phyloP scores from a whole-genome alignment of 2,888 invertebrate species.

The Drosophila quinaria region DNA sequence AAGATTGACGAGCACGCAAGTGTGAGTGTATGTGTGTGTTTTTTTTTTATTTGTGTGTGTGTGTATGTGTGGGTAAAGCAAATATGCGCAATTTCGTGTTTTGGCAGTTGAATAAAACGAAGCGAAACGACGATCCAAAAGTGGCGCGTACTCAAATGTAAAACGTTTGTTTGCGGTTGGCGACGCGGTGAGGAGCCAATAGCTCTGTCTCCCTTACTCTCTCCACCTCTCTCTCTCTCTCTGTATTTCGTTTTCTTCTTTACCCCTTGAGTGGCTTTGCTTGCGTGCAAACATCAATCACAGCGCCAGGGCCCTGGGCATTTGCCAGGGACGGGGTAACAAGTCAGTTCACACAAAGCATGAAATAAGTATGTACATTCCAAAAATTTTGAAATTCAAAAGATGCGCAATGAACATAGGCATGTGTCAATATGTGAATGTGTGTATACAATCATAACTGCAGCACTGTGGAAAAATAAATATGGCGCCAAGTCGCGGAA shows the following conservation, averaged over 20 bases:
- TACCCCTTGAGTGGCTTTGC: constrained; percentile 35
- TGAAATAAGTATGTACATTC: constrained; percentile 60
- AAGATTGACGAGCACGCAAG: constrained; percentile 54
- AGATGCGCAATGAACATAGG: constrained; percentile 70
- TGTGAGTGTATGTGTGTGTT: constrained; percentile 8
- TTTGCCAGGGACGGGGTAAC: constrained; percentile 14
- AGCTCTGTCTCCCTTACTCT: neutral
- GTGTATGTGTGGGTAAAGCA: constrained; percentile 54
- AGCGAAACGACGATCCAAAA: constrained; percentile 66
- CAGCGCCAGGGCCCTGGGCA: constrained; percentile 30
- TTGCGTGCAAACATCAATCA: constrained; percentile 73
- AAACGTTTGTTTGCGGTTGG: constrained; percentile 77
- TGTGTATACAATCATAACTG: constrained; percentile 75
- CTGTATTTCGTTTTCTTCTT: neutral
- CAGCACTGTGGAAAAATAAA: constrained; percentile 78
- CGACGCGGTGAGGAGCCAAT: neutral
- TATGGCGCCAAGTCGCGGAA: constrained; percentile 54
- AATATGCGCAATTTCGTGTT: constrained; percentile 81
- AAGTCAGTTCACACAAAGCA: constrained; percentile 55
- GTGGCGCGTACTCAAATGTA: constrained; percentile 78
- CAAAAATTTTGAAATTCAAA: constrained; percentile 64
- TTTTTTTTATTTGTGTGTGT: no score
- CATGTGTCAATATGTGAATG: constrained; percentile 42
- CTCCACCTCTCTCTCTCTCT: neutral
- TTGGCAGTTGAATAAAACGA: constrained; percentile 72